These are phyloP conservation scores for Acromyrmex heyeri DNA, from an alignment of 1,140 invertebrate genomes.

Conservation along the genomic window DNA sequence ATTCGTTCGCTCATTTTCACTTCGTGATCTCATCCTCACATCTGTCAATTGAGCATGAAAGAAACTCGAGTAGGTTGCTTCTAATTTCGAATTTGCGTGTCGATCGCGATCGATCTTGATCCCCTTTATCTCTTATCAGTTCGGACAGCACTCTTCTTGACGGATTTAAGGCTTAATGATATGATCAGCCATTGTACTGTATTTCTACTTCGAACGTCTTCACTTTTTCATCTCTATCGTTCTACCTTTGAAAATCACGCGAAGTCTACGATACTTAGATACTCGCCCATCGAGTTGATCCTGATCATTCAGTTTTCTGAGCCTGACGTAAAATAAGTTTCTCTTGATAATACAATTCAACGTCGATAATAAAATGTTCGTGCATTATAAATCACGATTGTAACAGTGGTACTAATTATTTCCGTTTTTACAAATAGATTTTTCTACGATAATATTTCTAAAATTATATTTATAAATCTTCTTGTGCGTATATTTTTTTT, in stretches of 20 bases:
- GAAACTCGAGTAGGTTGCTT: slow-evolving; percentile 66
- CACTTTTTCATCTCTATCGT: slow-evolving; percentile 19
- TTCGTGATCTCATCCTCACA: slow-evolving; percentile 41
- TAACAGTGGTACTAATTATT: slow-evolving; percentile 38
- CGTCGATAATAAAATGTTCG: slow-evolving; percentile 26
- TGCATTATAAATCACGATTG: neutral
- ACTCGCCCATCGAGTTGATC: slow-evolving; percentile 27
- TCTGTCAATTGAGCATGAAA: slow-evolving; percentile 67
- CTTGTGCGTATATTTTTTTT: slow-evolving; percentile 36
- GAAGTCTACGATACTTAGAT: neutral
- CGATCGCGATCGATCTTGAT: slow-evolving; percentile 67
- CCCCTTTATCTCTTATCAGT: slow-evolving; percentile 52
- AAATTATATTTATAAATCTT: slow-evolving; percentile 36
- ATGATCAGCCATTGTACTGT: slow-evolving; percentile 78
- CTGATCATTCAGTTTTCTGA: slow-evolving; percentile 21
- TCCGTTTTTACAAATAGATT: slow-evolving; percentile 4
- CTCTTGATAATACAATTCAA: slow-evolving; percentile 24
- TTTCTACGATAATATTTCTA: slow-evolving; percentile 24
- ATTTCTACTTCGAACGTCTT: slow-evolving; percentile 42
- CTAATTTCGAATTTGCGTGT: slow-evolving; percentile 61
- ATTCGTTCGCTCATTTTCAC: slow-evolving; percentile 2
- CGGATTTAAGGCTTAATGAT: slow-evolving; percentile 79
- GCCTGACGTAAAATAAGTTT: slow-evolving; percentile 33
- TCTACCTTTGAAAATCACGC: slow-evolving; percentile 27
- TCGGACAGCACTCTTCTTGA: slow-evolving; percentile 73